phyloP scores from a whole-genome alignment of 2,888 invertebrate genomes.

The Drosophila ustulata region DNA sequence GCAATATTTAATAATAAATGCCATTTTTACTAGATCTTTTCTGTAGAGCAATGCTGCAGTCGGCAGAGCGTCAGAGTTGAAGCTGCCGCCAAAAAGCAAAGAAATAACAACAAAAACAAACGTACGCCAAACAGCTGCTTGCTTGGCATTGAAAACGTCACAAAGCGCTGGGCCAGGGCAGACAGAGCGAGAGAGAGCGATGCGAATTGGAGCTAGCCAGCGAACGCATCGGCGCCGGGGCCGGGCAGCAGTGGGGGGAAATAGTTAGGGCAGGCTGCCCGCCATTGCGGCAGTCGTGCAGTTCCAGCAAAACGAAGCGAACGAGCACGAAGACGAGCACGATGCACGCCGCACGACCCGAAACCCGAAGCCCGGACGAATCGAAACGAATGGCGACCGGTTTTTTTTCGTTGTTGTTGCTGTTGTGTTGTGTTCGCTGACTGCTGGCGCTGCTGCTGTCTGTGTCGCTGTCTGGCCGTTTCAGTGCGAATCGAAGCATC shows the following conservation, averaged over 20 bases:
- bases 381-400: slow-evolving; percentile 56
- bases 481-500: slow-evolving; percentile 68
- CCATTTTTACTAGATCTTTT: neutral
- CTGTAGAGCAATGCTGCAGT: slow-evolving; percentile 19
- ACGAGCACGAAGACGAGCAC: slow-evolving; percentile 16
- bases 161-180: slow-evolving; percentile 14
- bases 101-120: slow-evolving; percentile 27
- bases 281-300: slow-evolving; percentile 45
- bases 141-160: slow-evolving; percentile 76
- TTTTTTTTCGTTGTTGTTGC: slow-evolving; percentile 48
- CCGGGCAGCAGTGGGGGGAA: neutral
- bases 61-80: slow-evolving; percentile 25
- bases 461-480: slow-evolving; percentile 41
- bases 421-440: slow-evolving; percentile 21
- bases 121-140: slow-evolving; percentile 69
- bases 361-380: slow-evolving; percentile 10
- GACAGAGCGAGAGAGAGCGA: slow-evolving; percentile 8
- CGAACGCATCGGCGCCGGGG: neutral
- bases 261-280: slow-evolving; percentile 33
- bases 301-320: slow-evolving; percentile 31
- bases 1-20: neutral
- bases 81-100: slow-evolving; percentile 29
- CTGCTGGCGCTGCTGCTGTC: slow-evolving; percentile 10
- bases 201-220: slow-evolving; percentile 8
- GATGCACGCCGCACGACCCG: slow-evolving; percentile 9